Percentiles rank a stretch among this genome's conserved stretches.
Evolutionary conservation across 1,140 invertebrate genomes (phyloP).

Genomic region (Leptinotarsa undecemlineata): DNA sequence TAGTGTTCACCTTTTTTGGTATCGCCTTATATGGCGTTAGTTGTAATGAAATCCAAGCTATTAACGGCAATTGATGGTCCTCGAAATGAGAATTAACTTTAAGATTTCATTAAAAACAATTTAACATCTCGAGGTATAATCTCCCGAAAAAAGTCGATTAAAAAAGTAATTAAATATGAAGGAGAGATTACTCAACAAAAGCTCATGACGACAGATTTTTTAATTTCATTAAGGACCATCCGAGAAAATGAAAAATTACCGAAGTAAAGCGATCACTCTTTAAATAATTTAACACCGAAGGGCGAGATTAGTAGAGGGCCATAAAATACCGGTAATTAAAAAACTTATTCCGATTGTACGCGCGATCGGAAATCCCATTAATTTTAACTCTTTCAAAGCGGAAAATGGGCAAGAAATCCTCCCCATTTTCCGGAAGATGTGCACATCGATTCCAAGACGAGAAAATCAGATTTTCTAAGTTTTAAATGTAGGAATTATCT

Average conservation of each 20-base stretch:
- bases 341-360: slow-evolving; percentile 22
- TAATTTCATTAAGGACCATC: slow-evolving; percentile 36
- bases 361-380: slow-evolving; percentile 22
- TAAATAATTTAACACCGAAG: slow-evolving; percentile 40
- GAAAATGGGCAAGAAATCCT: not conserved
- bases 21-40: not conserved
- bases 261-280: slow-evolving; percentile 32
- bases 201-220: slow-evolving; percentile 37
- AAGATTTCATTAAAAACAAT: slow-evolving; percentile 21
- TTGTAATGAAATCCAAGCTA: not conserved
- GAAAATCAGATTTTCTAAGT: too few relatives aligned
- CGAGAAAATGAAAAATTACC: slow-evolving; percentile 37
- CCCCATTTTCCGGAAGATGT: not conserved
- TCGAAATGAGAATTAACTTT: slow-evolving; percentile 19
- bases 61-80: not conserved
- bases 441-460: too few relatives aligned
- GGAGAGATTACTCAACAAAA: slow-evolving; percentile 35
- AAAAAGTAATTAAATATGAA: slow-evolving; percentile 44
- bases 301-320: slow-evolving; percentile 23
- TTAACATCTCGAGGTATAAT: slow-evolving; percentile 17
- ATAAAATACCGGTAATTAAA: slow-evolving; percentile 44
- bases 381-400: slow-evolving; percentile 25
- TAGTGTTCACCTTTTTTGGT: too few relatives aligned
- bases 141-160: slow-evolving; percentile 38
- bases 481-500: too few relatives aligned